Evolutionary conservation across 2,797 vertebrate genomes (phyloP).

Genomic region (Lagorchestes hirsutus): DNA sequence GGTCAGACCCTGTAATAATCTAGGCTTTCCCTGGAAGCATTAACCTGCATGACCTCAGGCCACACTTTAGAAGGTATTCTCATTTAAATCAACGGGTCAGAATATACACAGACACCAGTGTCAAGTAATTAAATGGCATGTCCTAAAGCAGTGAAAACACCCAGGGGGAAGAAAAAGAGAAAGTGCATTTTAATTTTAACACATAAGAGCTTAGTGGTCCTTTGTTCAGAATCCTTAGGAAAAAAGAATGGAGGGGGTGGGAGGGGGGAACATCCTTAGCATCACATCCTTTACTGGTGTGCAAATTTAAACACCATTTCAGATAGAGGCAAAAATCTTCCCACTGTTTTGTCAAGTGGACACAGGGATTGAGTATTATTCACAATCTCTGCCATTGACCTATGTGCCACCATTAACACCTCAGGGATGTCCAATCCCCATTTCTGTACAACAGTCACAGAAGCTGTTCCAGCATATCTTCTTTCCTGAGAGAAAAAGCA

Average conservation of each 20-base stretch:
- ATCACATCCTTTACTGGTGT: no score
- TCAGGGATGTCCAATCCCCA: constrained; percentile 51
- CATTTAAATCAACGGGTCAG: constrained; percentile 29
- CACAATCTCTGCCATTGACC: constrained; percentile 41
- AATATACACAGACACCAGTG: neutral
- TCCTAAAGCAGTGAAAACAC: constrained; percentile 30
- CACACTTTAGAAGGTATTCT: constrained; percentile 39
- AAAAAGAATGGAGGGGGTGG: neutral
- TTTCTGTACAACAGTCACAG: constrained; percentile 55
- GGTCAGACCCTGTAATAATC: constrained; percentile 67
- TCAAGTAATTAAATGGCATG: neutral
- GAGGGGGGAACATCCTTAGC: neutral
- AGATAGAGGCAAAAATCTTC: neutral
- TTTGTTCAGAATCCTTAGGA: neutral
- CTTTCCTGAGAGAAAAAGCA: constrained; percentile 66
- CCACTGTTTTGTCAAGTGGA: constrained; percentile 1
- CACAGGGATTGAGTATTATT: constrained; percentile 36
- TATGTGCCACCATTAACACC: constrained; percentile 55
- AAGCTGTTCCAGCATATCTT: constrained; percentile 44
- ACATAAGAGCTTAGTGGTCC: neutral
- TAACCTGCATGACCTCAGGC: constrained; percentile 33
- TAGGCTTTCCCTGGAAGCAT: constrained; percentile 34
- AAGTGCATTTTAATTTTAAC: neutral
- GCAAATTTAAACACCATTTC: neutral
- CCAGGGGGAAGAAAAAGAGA: constrained; percentile 14